Evolutionary conservation across 2,888 invertebrate species (phyloP).

Genomic region (Drosophila melanocephala): DNA sequence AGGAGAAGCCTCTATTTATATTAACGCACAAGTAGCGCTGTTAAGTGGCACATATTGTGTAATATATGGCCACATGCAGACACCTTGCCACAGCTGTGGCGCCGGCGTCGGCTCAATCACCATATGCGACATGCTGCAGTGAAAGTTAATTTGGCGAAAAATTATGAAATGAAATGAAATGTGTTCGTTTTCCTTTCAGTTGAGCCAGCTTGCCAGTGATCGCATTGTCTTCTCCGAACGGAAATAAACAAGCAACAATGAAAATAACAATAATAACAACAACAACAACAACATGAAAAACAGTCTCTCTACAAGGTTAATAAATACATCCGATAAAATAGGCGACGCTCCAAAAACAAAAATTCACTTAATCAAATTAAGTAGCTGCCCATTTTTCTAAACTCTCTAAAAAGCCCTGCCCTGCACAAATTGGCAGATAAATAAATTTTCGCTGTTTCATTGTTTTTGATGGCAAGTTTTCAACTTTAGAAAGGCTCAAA

Average conservation of each 20-base stretch:
- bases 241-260: conserved; percentile 44
- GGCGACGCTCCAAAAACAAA: conserved; percentile 41
- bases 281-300: conserved; percentile 11
- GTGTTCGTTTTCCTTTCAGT: conserved; percentile 66
- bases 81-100: conserved; percentile 47
- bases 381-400: conserved; percentile 38
- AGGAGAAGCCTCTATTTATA: conserved; percentile 33
- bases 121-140: conserved; percentile 73
- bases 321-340: conserved; percentile 60
- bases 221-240: conserved; percentile 63
- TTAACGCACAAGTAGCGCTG: conserved; percentile 63
- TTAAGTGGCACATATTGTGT: conserved; percentile 70
- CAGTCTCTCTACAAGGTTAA: conserved; percentile 50
- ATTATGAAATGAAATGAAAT: conserved; percentile 77
- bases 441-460: conserved; percentile 36
- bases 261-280: conserved; percentile 13
- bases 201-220: conserved; percentile 43
- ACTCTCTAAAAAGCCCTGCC: conserved; percentile 22
- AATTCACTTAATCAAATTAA: conserved; percentile 62
- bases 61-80: conserved; percentile 49
- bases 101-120: conserved; percentile 58
- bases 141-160: conserved; percentile 78
- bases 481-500: conserved; percentile 49
- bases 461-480: conserved; percentile 27
- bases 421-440: conserved; percentile 30